phyloP scores from a whole-genome alignment of 2,797 vertebrate genomes.

The Cottoperca gobio region DNA sequence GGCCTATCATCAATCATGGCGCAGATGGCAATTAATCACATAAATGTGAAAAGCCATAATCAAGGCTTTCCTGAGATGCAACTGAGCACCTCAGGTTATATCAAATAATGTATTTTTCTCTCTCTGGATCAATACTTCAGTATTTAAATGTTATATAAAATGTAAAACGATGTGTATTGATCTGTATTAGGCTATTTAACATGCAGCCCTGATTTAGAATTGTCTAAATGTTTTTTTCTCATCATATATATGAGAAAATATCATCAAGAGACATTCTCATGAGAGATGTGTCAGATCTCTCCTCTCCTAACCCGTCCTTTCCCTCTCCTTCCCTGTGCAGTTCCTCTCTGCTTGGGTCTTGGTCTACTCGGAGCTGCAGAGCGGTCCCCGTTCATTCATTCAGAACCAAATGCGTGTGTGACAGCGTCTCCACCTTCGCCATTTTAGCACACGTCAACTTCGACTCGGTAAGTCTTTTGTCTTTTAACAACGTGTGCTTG shows the following conservation, averaged over 20 bases:
- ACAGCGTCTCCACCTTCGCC: slow-evolving; percentile 98
- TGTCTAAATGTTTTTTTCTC: too few species aligned
- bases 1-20: slow-evolving; percentile 39
- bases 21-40: slow-evolving; percentile 40
- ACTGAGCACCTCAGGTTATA: not conserved
- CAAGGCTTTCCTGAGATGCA: slow-evolving; percentile 13
- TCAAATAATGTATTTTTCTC: not conserved
- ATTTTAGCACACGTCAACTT: slow-evolving; percentile 96
- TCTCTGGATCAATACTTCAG: not conserved
- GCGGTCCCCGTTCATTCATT: slow-evolving; percentile 94
- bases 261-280: slow-evolving; percentile 31
- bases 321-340: slow-evolving; percentile 80
- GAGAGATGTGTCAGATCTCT: slow-evolving; percentile 63
- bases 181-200: not conserved
- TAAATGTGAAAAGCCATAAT: slow-evolving; percentile 10
- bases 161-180: not conserved
- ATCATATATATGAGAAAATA: not conserved
- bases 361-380: slow-evolving; percentile 98
- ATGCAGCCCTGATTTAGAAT: too few species aligned
- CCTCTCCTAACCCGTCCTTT: slow-evolving; percentile 72
- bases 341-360: slow-evolving; percentile 94
- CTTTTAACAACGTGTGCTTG: not conserved
- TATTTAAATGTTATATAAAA: slow-evolving; percentile 3
- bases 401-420: slow-evolving; percentile 98
- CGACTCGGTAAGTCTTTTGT: slow-evolving; percentile 92